phyloP scores from a whole-genome alignment of 2,888 invertebrate species.

The Lasioglossum marginatum region DNA sequence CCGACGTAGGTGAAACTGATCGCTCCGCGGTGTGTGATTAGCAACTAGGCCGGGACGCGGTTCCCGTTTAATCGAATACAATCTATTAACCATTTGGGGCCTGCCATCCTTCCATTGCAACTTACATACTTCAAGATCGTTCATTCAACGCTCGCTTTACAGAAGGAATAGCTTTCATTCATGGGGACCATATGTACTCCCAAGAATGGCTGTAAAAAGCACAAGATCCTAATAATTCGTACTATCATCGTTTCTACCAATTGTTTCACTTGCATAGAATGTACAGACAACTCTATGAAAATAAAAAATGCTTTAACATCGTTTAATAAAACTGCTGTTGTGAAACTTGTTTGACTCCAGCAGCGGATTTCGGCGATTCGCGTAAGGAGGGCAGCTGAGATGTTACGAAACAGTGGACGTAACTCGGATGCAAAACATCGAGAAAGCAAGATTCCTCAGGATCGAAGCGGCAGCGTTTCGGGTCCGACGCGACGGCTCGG shows the following conservation, averaged over 20 bases:
- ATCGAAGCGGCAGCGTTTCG: neutral
- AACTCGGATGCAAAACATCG: conserved; percentile 37
- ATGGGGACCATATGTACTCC: neutral
- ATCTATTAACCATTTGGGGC: neutral
- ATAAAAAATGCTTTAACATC: too few relatives aligned
- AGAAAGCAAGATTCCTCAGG: conserved; percentile 26
- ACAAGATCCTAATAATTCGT: neutral
- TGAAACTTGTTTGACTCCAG: neutral
- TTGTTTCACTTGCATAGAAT: neutral
- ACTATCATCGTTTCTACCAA: neutral
- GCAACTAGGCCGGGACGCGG: neutral
- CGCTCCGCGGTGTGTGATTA: neutral
- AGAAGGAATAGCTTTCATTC: neutral
- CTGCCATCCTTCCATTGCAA: neutral
- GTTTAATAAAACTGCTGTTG: neutral
- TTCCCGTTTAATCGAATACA: neutral
- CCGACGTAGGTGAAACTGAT: neutral
- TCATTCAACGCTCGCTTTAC: neutral
- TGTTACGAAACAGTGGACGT: conserved; percentile 46
- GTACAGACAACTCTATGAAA: neutral
- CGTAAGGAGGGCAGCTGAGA: neutral
- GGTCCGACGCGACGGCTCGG: conserved; percentile 14
- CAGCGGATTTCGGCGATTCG: neutral
- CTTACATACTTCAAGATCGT: neutral
- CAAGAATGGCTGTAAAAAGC: neutral